These are phyloP conservation scores for Coecobrya sp. DNA, from an alignment of 2,888 invertebrate genomes.

Conservation along the genomic window DNA sequence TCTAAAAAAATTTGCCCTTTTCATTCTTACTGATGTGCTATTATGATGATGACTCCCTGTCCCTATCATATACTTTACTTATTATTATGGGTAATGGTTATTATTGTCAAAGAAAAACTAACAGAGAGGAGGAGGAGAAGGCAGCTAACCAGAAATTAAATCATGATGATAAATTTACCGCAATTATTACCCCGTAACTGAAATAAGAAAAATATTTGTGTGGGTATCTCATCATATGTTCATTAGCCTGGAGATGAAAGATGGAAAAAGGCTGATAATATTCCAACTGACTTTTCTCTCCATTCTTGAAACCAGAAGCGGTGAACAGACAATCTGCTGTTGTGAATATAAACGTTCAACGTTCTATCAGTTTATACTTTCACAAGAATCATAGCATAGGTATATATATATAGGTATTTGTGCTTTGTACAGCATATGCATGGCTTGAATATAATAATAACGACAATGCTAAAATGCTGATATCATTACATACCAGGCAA, in stretches of 20 bases:
- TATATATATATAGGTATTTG: not conserved
- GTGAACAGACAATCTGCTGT: not conserved
- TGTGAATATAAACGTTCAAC: not conserved
- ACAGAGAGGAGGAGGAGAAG: slow-evolving; percentile 59
- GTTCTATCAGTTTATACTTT: not conserved
- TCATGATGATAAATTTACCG: slow-evolving; percentile 66
- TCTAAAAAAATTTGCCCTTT: not conserved
- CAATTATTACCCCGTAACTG: slow-evolving; percentile 63
- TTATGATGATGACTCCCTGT: slow-evolving; percentile 9
- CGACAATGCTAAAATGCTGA: not conserved
- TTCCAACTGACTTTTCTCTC: slow-evolving; percentile 39
- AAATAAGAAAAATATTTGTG: slow-evolving; percentile 48
- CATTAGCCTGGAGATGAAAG: slow-evolving; percentile 62
- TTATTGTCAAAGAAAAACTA: slow-evolving; percentile 65
- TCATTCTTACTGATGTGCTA: not conserved
- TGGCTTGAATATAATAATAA: slow-evolving; percentile 30
- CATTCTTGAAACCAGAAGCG: not conserved
- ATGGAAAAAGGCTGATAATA: slow-evolving; percentile 13
- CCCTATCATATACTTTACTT: not conserved
- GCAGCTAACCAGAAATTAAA: slow-evolving; percentile 64
- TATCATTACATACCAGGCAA: slow-evolving; percentile 17
- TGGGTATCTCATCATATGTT: slow-evolving; percentile 25
- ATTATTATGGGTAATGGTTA: slow-evolving; percentile 19
- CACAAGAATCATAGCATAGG: not conserved
- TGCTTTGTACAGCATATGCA: not conserved